Evolutionary conservation across 2,113 vertebrate genomes (phyloP).

Genomic region (sheep (Ovis aries)): ARS-UI_Ramb_v3.0 NC_056054.1:229992001-229992500

Average conservation of each 20-base stretch:
- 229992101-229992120: background rate
- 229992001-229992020: background rate
- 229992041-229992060: background rate
- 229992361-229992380: background rate
- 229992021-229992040: background rate
- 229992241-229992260: background rate
- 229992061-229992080: background rate
- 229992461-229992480: background rate
- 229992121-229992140: background rate
- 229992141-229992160: background rate
- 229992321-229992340: background rate
- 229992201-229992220: background rate
- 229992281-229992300: background rate
- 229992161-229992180: background rate
- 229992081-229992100: background rate
- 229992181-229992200: background rate
- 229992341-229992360: background rate
- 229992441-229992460: constrained; percentile 11
- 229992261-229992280: background rate
- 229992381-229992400: background rate
- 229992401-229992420: background rate
- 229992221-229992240: background rate
- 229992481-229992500: background rate
- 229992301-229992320: background rate
- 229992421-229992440: background rate